Conservation (phyloP, 2,888 invertebrate species). For the Kuschelorhynchus macadamiae region DNA sequence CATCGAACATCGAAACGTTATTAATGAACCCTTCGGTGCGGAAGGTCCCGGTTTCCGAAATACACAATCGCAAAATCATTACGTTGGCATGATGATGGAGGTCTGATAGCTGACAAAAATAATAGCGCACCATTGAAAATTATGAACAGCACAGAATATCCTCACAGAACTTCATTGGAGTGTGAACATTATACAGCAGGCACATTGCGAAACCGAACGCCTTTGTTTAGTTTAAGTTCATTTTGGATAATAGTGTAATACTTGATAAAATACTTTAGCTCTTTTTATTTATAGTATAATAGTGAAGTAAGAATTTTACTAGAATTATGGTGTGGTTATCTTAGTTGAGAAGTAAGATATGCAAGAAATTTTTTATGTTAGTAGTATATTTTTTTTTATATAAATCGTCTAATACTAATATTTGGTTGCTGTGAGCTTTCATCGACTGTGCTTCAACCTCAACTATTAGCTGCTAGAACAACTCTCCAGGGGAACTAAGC, state of each 20-base stretch:
- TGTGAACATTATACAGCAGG: slow-evolving; percentile 17
- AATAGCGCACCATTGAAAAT: slow-evolving; percentile 25
- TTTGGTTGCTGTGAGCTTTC: no score
- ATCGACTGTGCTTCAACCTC: no score
- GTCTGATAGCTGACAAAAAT: slow-evolving; percentile 37
- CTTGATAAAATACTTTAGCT: slow-evolving; percentile 20
- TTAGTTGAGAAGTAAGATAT: no score
- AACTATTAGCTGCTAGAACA: no score
- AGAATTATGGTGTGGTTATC: no score
- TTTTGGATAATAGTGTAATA: slow-evolving; percentile 8
- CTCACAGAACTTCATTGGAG: slow-evolving; percentile 19
- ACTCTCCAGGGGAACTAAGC: no score
- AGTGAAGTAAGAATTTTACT: no score
- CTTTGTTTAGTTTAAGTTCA: slow-evolving; percentile 12
- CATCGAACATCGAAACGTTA: background rate
- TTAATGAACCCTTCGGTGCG: background rate
- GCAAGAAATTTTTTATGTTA: no score
- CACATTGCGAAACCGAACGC: no score
- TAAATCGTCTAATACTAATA: no score
- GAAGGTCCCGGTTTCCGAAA: background rate
- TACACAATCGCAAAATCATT: slow-evolving; percentile 25
- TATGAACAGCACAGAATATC: slow-evolving; percentile 18
- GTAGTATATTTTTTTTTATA: no score
- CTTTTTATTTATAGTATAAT: no score
- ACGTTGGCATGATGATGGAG: slow-evolving; percentile 26